Conservation (phyloP, 2,888 invertebrate genomes). For the Drosophila antonietae region DNA sequence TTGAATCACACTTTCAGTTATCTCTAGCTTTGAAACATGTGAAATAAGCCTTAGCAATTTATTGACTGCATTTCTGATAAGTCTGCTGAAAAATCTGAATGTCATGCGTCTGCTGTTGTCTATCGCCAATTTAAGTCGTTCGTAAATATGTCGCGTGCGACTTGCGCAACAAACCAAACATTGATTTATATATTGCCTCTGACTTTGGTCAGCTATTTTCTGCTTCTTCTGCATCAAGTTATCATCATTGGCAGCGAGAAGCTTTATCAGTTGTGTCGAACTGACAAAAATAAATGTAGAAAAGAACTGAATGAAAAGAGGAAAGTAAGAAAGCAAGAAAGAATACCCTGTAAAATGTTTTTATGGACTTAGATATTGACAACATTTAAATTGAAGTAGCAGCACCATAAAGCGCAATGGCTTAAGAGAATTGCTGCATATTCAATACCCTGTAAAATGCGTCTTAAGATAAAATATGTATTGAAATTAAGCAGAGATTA, state of each 20-base stretch:
- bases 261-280: conserved; percentile 28
- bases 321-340: not conserved
- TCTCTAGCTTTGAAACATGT: not conserved
- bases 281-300: conserved; percentile 30
- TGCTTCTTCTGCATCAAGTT: conserved; percentile 12
- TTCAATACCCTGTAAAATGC: not conserved
- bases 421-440: too few species aligned
- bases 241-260: conserved; percentile 44
- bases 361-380: not conserved
- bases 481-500: not conserved
- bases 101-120: conserved; percentile 9
- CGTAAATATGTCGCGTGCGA: conserved; percentile 58
- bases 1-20: too few species aligned
- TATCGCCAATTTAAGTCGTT: conserved; percentile 21
- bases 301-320: conserved; percentile 13
- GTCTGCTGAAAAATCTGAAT: conserved; percentile 1
- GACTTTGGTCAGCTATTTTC: conserved; percentile 35
- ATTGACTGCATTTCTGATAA: conserved; percentile 18
- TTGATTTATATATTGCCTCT: conserved; percentile 61
- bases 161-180: conserved; percentile 46
- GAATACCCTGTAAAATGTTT: conserved; percentile 18
- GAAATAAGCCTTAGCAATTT: not conserved
- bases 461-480: not conserved
- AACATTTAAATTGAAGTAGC: not conserved
- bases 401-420: not conserved